Percentiles rank a stretch among this genome's conserved stretches.
Conservation (phyloP, 1,140 invertebrate species). For the Pteromalus puparum region DNA sequence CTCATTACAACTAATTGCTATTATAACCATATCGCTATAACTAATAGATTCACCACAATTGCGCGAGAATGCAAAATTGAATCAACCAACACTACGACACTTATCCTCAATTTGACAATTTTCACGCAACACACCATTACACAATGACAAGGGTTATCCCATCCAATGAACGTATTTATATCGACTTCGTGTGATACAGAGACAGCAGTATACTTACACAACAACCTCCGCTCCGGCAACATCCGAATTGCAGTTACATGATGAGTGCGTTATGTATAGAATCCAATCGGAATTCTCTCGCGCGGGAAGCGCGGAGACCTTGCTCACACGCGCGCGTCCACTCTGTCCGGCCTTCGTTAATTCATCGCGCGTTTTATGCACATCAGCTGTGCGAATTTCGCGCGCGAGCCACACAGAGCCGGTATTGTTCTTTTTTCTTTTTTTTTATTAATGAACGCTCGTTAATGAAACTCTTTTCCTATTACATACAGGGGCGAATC, state of each 20-base stretch:
- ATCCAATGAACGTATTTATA: background rate
- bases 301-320: background rate
- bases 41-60: background rate
- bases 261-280: background rate
- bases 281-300: background rate
- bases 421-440: background rate
- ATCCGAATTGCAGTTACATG: constrained; percentile 27
- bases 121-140: background rate
- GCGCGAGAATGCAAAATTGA: background rate
- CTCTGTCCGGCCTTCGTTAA: background rate
- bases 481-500: background rate
- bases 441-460: background rate
- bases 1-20: background rate
- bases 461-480: background rate
- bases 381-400: constrained; percentile 13
- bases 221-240: constrained; percentile 19
- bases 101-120: background rate
- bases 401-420: background rate
- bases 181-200: background rate
- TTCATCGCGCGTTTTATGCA: background rate
- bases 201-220: background rate
- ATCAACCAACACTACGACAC: background rate
- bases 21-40: no score
- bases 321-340: background rate
- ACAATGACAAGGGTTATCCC: no score